phyloP scores from a whole-genome alignment of 2,113 vertebrate genomes.

The Ciconia maguari region DNA sequence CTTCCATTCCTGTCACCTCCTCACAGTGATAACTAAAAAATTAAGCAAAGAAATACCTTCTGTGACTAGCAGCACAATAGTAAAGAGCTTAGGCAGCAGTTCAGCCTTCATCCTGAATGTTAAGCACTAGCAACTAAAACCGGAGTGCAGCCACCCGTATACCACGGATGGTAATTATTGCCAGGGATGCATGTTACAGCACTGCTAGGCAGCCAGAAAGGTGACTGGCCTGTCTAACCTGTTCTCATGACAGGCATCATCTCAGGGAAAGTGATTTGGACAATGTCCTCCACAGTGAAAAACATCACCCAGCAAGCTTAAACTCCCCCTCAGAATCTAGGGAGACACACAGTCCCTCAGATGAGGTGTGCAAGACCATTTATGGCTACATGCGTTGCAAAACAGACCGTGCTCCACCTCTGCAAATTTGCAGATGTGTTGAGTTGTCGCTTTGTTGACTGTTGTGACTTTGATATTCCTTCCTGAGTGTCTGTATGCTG shows the following conservation, averaged over 20 bases:
- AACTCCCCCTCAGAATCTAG: not conserved
- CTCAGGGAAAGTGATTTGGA: not conserved
- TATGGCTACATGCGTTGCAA: not conserved
- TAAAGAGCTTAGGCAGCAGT: not conserved
- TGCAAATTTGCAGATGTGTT: not conserved
- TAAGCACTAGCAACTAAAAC: not conserved
- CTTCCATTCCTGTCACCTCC: not conserved
- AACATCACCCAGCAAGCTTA: not conserved
- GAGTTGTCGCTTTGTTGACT: not conserved
- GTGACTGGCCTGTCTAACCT: not conserved
- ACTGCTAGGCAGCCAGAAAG: not conserved
- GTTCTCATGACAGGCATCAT: not conserved
- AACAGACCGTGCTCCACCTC: not conserved
- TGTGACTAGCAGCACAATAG: not conserved
- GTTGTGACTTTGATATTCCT: not conserved
- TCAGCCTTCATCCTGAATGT: not conserved
- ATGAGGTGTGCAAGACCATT: not conserved
- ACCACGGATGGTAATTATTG: not conserved
- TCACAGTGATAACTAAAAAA: not conserved
- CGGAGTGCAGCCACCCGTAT: not conserved
- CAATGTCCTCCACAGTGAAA: not conserved
- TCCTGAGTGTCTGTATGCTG: rapidly evolving
- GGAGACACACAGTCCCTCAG: not conserved
- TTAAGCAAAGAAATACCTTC: not conserved
- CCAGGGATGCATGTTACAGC: not conserved